phyloP scores from a whole-genome alignment of 2,113 vertebrate genomes.

The Asarcornis scutulata region DNA sequence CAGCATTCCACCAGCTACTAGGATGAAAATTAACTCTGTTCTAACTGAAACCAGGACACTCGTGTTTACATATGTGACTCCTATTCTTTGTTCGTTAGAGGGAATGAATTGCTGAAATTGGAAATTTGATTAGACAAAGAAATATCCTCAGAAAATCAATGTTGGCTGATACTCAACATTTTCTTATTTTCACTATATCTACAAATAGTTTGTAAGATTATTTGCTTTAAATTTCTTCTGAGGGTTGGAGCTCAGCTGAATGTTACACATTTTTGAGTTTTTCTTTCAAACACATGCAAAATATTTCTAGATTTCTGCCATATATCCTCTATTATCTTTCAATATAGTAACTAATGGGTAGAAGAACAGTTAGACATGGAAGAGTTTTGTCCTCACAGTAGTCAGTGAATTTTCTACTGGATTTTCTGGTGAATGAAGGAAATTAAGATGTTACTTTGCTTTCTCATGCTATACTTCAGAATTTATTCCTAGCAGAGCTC shows the following conservation, averaged over 20 bases:
- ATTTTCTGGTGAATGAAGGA: neutral
- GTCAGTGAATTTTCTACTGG: neutral
- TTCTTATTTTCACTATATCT: neutral
- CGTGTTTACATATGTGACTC: neutral
- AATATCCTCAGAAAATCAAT: neutral
- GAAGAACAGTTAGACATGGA: neutral
- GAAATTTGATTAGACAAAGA: neutral
- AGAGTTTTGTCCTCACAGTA: neutral
- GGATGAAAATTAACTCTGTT: too few relatives aligned
- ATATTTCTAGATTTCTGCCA: neutral
- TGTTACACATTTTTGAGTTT: neutral
- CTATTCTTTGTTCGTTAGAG: neutral
- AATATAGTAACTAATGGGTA: neutral
- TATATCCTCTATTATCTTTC: neutral
- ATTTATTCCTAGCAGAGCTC: neutral
- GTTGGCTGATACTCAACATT: neutral
- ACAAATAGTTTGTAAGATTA: neutral
- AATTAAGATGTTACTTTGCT: neutral
- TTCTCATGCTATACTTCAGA: neutral
- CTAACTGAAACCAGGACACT: too few relatives aligned
- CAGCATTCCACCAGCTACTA: too few relatives aligned
- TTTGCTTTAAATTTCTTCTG: neutral
- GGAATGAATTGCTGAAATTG: fast-evolving
- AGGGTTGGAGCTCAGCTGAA: neutral
- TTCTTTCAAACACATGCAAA: neutral